These are phyloP conservation scores for Scytalopus superciliaris DNA, from an alignment of 2,113 vertebrate genomes.

Conservation along the genomic window DNA sequence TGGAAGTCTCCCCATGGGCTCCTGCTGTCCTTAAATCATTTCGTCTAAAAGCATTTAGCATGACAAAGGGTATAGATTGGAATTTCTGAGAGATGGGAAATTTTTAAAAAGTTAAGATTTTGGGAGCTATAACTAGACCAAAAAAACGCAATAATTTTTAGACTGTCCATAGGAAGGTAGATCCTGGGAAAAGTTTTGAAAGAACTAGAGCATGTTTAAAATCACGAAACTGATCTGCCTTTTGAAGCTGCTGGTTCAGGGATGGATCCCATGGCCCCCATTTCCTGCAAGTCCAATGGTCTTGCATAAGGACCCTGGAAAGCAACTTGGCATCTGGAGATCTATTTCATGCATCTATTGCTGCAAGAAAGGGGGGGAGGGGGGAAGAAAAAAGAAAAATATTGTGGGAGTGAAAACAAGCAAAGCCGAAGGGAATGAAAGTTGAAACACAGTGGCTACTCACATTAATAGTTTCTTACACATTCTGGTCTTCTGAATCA, in stretches of 20 bases:
- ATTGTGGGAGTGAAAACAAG: too few species aligned
- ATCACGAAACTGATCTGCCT: too few species aligned
- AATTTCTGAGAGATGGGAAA: background rate
- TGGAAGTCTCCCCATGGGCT: background rate
- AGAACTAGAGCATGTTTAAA: too few species aligned
- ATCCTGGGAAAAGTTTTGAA: background rate
- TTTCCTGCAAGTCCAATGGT: too few species aligned
- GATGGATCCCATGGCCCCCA: too few species aligned
- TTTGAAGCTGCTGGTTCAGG: too few species aligned
- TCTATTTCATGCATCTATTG: too few species aligned
- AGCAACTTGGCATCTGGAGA: too few species aligned
- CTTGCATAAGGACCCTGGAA: too few species aligned
- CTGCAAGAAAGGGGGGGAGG: too few species aligned
- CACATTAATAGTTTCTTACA: too few species aligned
- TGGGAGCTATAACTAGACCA: background rate
- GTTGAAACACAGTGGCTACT: background rate
- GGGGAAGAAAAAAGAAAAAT: too few species aligned
- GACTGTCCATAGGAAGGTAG: background rate
- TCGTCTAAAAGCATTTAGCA: background rate
- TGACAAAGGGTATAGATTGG: background rate
- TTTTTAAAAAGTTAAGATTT: background rate
- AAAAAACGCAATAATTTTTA: background rate
- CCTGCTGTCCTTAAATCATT: background rate
- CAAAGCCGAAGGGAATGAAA: background rate
- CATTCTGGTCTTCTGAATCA: background rate